Evolutionary conservation across 2,888 invertebrate genomes (phyloP), one percentile per base, ranked within the genome.

Genomic region (Heliconius ismenius): DNA sequence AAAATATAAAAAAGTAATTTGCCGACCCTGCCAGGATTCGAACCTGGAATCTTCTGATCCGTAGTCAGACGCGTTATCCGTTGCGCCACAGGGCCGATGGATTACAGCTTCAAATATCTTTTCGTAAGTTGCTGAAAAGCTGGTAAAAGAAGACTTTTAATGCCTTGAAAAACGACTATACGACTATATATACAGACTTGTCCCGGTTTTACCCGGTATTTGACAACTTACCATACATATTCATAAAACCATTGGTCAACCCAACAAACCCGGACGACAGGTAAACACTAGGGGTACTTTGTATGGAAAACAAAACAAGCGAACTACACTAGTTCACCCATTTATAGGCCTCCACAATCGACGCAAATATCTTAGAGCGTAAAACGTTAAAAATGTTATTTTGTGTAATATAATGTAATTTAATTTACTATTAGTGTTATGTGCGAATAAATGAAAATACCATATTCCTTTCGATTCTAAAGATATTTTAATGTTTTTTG

Each of bases 61-160:
- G 95, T 95, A 95, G 95, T 95, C 95, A 95, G 95, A 95, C 95
- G 95, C 95, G 95, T 95, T 95, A 95, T 95, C 94, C 95, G 89
- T 95, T 95, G 95, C 95, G 95, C 95, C 95, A 95, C 95, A 95
- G 92, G 95, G 95, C 95, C 95, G 11, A 32, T 32, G 21, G 0
- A 26, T 4, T 0, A 2, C 1, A 0, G 1, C 0, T 1, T 21
- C 21, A 69, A 62, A 54, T 54, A 21, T 68, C 15, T 28, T 62
- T n/a, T n/a, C 1, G 32, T 32, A 7, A 32, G 1, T n/a, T 10
- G 54, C 54, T n/a, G 9, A 11, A 39, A 39, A 39, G 18, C 18
- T 18, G 18, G 7, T 49, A 49, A 18, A 7, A 2, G 49, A 49
- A 49, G 49, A 21, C 7, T 49, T 18, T 49, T 49, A 21, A 49